Conservation (phyloP, 1,140 invertebrate species). For the Brachionus angularis region DNA sequence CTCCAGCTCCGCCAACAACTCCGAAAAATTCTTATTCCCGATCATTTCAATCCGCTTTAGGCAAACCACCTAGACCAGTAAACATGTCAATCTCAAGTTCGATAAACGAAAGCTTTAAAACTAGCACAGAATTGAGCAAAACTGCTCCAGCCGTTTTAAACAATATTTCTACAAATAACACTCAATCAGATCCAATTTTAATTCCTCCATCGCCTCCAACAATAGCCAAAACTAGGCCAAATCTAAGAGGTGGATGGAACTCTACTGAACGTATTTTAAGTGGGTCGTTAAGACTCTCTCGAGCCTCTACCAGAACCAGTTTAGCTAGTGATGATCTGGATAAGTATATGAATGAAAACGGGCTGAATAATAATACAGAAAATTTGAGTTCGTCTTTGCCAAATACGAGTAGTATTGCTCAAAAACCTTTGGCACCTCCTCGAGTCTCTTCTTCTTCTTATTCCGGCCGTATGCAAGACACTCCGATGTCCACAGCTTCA, state of each 20-base stretch:
- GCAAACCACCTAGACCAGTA: slow-evolving; percentile 13
- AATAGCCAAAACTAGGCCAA: slow-evolving; percentile 7
- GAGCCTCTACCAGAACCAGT: slow-evolving; percentile 35
- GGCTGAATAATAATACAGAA: background rate
- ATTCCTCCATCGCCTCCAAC: slow-evolving; percentile 40
- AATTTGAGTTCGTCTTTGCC: background rate
- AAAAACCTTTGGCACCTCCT: slow-evolving; percentile 30
- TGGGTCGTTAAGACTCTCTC: slow-evolving; percentile 3
- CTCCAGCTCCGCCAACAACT: slow-evolving; percentile 35
- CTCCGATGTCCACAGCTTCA: background rate
- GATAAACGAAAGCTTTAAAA: background rate
- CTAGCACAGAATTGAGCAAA: slow-evolving; percentile 15
- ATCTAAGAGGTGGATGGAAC: slow-evolving; percentile 32
- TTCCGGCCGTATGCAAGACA: slow-evolving; percentile 20
- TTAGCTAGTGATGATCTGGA: slow-evolving; percentile 38
- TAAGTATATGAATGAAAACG: slow-evolving; percentile 27
- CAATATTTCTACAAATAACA: background rate
- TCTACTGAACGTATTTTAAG: slow-evolving; percentile 34
- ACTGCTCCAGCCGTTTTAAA: slow-evolving; percentile 14
- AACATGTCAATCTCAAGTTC: background rate
- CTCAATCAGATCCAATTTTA: background rate
- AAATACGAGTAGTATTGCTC: background rate
- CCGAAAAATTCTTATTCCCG: slow-evolving; percentile 17
- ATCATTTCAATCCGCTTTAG: background rate
- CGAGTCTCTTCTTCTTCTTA: background rate